These are phyloP conservation scores for Halocaridina rubra DNA, from an alignment of 2,888 invertebrate genomes.

Conservation along the genomic window DNA sequence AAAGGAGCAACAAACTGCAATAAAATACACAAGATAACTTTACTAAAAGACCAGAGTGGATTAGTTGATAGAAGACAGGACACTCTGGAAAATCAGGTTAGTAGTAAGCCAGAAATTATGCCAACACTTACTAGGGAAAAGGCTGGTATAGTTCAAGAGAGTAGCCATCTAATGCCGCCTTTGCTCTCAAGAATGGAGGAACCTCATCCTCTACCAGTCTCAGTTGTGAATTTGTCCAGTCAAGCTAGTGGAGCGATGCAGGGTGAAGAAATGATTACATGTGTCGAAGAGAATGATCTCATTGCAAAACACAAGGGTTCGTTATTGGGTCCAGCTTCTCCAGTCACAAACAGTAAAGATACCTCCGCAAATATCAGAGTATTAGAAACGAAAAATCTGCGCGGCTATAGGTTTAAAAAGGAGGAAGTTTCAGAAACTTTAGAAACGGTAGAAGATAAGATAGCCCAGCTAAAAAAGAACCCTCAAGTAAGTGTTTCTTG, in stretches of 20 bases:
- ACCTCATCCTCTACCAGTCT: neutral
- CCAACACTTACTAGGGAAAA: constrained; percentile 1
- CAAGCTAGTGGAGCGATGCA: neutral
- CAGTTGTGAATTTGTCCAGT: neutral
- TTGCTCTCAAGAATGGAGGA: neutral
- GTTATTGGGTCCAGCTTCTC: constrained; percentile 9
- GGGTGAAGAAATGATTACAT: neutral
- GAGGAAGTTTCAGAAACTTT: neutral
- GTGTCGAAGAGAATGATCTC: neutral
- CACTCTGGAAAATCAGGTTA: constrained; percentile 18
- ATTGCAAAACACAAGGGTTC: constrained; percentile 7
- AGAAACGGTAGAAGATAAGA: constrained; percentile 33
- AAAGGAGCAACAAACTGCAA: neutral
- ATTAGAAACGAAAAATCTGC: constrained; percentile 40
- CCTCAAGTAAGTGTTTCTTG: constrained; percentile 50
- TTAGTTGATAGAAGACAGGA: neutral
- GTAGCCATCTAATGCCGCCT: neutral
- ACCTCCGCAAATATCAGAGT: neutral
- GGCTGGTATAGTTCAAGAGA: neutral
- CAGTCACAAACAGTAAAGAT: neutral
- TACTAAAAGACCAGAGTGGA: neutral
- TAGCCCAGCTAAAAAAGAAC: constrained; percentile 44
- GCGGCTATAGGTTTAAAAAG: neutral
- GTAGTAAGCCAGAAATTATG: constrained; percentile 27
- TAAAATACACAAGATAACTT: neutral